Evolutionary conservation across 2,888 invertebrate species (phyloP), one percentile per base, ranked within the genome.

Genomic region (Ceraclea dissimilis): DNA sequence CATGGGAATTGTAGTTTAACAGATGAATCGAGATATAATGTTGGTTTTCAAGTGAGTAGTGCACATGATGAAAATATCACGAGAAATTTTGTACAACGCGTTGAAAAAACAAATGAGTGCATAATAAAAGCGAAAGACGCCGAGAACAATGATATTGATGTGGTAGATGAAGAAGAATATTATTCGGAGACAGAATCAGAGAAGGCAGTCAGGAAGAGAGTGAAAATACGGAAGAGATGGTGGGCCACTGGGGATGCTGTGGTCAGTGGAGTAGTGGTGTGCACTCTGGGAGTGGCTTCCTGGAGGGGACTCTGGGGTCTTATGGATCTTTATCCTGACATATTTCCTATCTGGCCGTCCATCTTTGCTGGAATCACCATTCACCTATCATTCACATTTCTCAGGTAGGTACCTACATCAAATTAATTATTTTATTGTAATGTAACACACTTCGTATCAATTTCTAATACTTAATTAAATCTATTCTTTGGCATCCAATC

Each of bases 251-350:
- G 52, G 2, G 62, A 62, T n/a, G 54, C 49, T n/a, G 10, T 59
- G 10, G 62, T 80, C 2, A 69, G 78, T 1, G 57, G 71, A 16
- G 63, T 71, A 11, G 54, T 80, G 6, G 67, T 81, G 10, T 70
- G 72, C 2, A 81, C 82, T 1, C 66, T 78, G 51, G 75, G 77
- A 1, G 71, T 82, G 1, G 70, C 71, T 1, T 74, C 74, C 61
- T 83, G 82, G 82, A 67, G 78, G 52, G 80, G 80, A 1, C 70
- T 74, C 16, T 83, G 81, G 81, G 67, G 66, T 26, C 65, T 78
- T 50, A 71, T 80, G 72, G 75, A 79, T 56, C 59, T 70, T 34
- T 69, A 78, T 63, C 58, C 66, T 0, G 65, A 72, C 49, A 74
- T 76, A 62, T 75, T 78, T 65, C 83, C 84, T 0, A 69, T 67